Evolutionary conservation across 2,797 vertebrate genomes (phyloP), one percentile per base, ranked within the genome.

Genomic region (Hafferia zeledoni): DNA sequence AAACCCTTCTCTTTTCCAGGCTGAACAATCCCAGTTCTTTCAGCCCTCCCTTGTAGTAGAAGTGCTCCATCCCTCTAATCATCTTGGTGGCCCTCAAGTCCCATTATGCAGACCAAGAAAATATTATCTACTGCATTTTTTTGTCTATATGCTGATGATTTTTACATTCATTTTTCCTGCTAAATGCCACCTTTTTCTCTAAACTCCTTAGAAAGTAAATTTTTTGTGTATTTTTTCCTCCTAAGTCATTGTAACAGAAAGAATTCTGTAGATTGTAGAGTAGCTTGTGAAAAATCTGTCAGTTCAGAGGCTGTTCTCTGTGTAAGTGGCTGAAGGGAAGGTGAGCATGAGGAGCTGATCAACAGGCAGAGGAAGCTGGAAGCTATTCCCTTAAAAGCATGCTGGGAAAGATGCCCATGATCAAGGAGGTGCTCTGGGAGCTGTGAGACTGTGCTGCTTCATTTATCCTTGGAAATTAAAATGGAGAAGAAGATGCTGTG

Each of bases 391-490:
- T 71, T 47, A 85, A 61, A 92, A 80, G 14, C 41, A 33, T 0
- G 1, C 52, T 50, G 33, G 63, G n/a, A 83, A 82, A 93, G 49
- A 75, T 55, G 61, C 30, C n/a, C 35, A 8, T 49, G 10, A 46
- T 78, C 53, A 61, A 31, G 65, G 53, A 60, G 75, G 22, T 72
- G n/a, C 57, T 70, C 71, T 85, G 84, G 71, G 72, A 94, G 60
- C 69, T 64, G 52, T 37, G 89, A 65, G 30, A 5, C 8, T 68
- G 52, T 49, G 33, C 64, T 84, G 84, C 72, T 92, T 89, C 85
- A 65, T 96, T 96, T 94, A 56, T 80, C 88, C 76, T 68, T 88
- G 76, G 33, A 86, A 86, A 93, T 91, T 83, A 88, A 94, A 94
- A 93, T 41, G 69, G 85, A 83, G 37, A 39, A 71, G 64, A 64